A percentile compares a stretch with the other conserved stretches of the same genome.
phyloP scores from a whole-genome alignment of 2,888 invertebrate genomes.

The Pseudococcus viburni region DNA sequence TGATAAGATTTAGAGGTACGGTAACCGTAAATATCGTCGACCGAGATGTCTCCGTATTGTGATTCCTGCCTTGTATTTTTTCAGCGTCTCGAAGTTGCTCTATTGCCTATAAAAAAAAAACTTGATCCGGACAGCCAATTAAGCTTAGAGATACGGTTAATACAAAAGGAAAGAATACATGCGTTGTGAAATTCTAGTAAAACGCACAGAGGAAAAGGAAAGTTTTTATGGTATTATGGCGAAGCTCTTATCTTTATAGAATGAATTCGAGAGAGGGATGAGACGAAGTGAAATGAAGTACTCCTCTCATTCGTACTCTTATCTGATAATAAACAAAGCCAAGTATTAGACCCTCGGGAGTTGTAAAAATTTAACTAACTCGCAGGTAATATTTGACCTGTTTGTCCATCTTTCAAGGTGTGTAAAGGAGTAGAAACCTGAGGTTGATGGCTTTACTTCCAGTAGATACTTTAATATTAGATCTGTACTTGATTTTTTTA shows the following conservation, averaged over 20 bases:
- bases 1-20: conserved; percentile 50
- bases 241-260: conserved; percentile 35
- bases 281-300: background rate
- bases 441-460: too few relatives aligned
- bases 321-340: conserved; percentile 16
- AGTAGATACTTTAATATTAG: too few relatives aligned
- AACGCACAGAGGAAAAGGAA: background rate
- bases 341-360: background rate
- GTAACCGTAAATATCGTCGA: conserved; percentile 3
- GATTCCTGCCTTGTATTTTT: conserved; percentile 16
- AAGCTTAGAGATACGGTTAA: conserved; percentile 56
- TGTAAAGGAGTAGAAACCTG: too few relatives aligned
- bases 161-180: conserved; percentile 50
- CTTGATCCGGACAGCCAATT: conserved; percentile 50
- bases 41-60: conserved; percentile 43
- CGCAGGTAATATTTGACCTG: conserved; percentile 12
- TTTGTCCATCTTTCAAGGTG: background rate
- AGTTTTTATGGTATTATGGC: conserved; percentile 45
- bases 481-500: too few relatives aligned
- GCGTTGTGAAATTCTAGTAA: conserved; percentile 31
- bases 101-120: conserved; percentile 47
- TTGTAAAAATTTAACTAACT: conserved; percentile 24
- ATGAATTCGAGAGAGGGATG: background rate
- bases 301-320: conserved; percentile 11
- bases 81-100: background rate